A percentile compares a stretch with the other conserved stretches of the same genome.
Evolutionary conservation across 2,113 vertebrate species (phyloP).

Genomic region (Chitala chitala): DNA sequence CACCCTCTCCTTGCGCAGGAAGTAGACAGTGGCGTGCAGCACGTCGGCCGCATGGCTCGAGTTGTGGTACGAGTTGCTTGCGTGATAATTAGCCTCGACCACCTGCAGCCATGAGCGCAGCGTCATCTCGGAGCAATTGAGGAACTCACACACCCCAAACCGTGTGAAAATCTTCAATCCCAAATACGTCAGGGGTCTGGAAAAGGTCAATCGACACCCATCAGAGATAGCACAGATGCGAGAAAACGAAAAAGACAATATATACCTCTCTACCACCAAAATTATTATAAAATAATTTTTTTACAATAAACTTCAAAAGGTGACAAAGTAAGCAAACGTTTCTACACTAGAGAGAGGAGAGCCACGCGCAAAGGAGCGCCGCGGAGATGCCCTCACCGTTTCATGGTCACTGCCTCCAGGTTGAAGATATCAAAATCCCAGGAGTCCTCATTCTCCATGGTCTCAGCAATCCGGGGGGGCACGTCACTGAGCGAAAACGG

Average conservation of each 20-base stretch:
- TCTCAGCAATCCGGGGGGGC: conserved; percentile 78
- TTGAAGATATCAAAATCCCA: conserved; percentile 96
- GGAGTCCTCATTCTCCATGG: conserved; percentile 86
- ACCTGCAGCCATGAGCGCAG: conserved; percentile 87
- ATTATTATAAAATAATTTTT: too few species aligned
- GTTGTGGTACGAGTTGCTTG: conserved; percentile 94
- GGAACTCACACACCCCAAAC: conserved; percentile 88
- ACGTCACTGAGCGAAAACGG: conserved; percentile 78
- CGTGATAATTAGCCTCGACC: conserved; percentile 90
- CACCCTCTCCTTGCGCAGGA: conserved; percentile 84
- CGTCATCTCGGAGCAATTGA: conserved; percentile 83
- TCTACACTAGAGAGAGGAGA: too few species aligned
- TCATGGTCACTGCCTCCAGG: conserved; percentile 85
- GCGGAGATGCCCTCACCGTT: conserved; percentile 63
- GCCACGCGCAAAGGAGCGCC: neutral
- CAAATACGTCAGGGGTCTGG: conserved; percentile 85
- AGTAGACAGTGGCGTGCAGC: conserved; percentile 91
- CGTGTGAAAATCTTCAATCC: conserved; percentile 89
- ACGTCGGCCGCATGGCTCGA: conserved; percentile 90
- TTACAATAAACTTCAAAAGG: neutral
- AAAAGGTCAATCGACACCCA: too few species aligned
- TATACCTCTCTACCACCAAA: too few species aligned
- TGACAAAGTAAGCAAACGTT: neutral
- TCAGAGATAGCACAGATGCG: conserved; percentile 31
- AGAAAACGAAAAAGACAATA: too few species aligned